phyloP scores from a whole-genome alignment of 2,888 invertebrate genomes.

The Myopa testacea region DNA sequence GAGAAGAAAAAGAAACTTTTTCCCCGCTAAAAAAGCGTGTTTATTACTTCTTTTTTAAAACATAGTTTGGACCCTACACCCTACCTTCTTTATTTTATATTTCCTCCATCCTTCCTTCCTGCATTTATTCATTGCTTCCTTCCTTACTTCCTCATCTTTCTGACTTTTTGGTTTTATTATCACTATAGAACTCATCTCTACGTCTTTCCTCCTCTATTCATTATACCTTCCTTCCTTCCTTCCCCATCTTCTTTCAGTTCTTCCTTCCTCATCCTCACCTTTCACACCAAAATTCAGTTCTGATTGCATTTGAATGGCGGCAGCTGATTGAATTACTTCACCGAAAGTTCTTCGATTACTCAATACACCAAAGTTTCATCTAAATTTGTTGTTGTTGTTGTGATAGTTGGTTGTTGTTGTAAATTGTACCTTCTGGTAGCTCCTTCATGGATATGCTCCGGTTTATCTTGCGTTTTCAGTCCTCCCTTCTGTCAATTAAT shows the following conservation, averaged over 20 bases:
- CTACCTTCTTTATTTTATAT: background rate
- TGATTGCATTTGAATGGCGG: background rate
- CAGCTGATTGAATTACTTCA: constrained; percentile 18
- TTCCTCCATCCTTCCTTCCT: background rate
- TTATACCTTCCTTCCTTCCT: too few relatives aligned
- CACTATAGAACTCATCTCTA: too few relatives aligned
- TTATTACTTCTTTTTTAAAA: too few relatives aligned
- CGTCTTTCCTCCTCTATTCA: too few relatives aligned
- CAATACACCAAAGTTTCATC: background rate
- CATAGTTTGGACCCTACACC: too few relatives aligned
- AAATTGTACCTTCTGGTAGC: background rate
- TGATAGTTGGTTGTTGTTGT: background rate
- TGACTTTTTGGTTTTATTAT: too few relatives aligned
- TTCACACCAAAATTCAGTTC: background rate
- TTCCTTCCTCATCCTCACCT: background rate
- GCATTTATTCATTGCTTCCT: background rate
- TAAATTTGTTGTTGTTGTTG: background rate
- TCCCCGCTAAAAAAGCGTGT: background rate
- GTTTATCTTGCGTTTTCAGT: background rate
- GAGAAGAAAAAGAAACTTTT: background rate
- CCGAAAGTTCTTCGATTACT: constrained; percentile 3
- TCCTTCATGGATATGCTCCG: background rate
- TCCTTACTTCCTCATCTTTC: background rate
- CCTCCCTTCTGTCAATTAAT: background rate
- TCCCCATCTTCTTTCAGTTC: too few relatives aligned